phyloP scores from a whole-genome alignment of 2,113 vertebrate species.

The Apodemus sylvaticus region DNA sequence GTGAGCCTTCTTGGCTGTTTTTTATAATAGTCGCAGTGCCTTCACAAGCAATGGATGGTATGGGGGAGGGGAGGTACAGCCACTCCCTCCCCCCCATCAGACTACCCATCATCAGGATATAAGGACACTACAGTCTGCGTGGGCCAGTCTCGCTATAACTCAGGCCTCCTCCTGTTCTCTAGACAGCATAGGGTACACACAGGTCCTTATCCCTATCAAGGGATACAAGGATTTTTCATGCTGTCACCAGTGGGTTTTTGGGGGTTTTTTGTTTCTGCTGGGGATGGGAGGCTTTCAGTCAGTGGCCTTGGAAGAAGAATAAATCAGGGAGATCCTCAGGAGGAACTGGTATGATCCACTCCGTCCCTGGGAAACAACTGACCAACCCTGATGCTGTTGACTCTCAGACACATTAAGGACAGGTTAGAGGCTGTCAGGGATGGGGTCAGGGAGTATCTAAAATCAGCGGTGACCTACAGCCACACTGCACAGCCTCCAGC shows the following conservation, averaged over 20 bases:
- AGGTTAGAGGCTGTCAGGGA: not conserved
- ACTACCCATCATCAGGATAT: not conserved
- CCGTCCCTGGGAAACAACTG: not conserved
- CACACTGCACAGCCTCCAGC: too few species aligned
- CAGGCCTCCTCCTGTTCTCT: not conserved
- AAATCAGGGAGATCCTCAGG: not conserved
- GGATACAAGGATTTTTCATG: not conserved
- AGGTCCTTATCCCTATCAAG: not conserved
- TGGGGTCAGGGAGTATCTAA: not conserved
- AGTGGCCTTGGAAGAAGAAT: not conserved
- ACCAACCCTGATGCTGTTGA: too few species aligned
- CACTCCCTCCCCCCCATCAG: accelerated
- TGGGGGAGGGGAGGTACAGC: not conserved
- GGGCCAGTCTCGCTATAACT: not conserved
- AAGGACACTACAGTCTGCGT: not conserved
- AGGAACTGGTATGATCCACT: not conserved
- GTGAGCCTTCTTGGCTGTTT: not conserved
- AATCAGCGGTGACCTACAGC: not conserved
- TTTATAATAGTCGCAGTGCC: not conserved
- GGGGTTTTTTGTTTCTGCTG: not conserved
- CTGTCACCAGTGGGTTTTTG: not conserved
- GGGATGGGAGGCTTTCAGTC: accelerated
- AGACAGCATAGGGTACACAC: not conserved
- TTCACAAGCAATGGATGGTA: not conserved
- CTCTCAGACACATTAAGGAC: not conserved